Evolutionary conservation across 2,888 invertebrate species (phyloP), one percentile per base, ranked within the genome.

Genomic region (Dolichopus griseipennis): DNA sequence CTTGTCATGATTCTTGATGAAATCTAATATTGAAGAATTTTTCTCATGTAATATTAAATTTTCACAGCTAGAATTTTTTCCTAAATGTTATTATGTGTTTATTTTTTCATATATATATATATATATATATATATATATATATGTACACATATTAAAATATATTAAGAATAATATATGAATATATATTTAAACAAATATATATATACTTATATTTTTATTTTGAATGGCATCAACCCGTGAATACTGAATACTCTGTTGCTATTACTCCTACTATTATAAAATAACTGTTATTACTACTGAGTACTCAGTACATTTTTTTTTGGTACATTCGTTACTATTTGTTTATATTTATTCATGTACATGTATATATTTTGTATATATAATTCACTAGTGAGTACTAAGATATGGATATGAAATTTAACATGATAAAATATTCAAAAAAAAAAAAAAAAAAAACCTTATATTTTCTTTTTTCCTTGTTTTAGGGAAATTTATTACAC

Each of bases 1-100:
- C 52, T 52, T 52, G 52, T 52, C 52, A 52, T 52, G 52, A 52
- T 52, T 52, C 52, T 52, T 52, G 52, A 52, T 52, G 52, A 52
- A 52, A 52, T 52, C 52, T 52, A 52, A 52, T 52, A 18, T 52
- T 12, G 18, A 18, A 12, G 52, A 52, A 52, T 52, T 52, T n/a
- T 52, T 52, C 52, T 52, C 52, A 52, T 52, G 15, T 52, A 52
- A 52, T 52, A 52, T 52, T 52, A 52, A 52, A 52, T 52, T 52
- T 52, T 52, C 52, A 52, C 52, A 52, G 52, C 52, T 18, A 52
- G 52, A 52, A 18, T 18, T 15, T 7, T 52, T n/a, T 52, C 12
- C 15, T 15, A 15, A 43, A 37, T 37, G 52, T 52, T 52, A 52
- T 52, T 18, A 52, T 52, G n/a, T 52, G n/a, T 18, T 6, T n/a